Evolutionary conservation across 1,140 invertebrate genomes (phyloP), one percentile per base, ranked within the genome.

Genomic region (Calephelis nemesis): DNA sequence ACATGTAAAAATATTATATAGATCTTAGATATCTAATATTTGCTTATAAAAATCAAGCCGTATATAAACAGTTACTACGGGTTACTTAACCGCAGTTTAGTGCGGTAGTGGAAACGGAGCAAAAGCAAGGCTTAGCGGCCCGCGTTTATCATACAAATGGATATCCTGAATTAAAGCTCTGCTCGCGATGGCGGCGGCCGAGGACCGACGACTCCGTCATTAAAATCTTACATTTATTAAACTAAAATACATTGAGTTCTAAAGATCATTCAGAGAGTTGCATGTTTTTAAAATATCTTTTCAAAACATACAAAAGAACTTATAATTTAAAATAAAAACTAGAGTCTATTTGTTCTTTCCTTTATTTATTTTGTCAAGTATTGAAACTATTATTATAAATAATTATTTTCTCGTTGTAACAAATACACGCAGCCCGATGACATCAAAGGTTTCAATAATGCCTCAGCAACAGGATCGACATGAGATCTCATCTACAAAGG

Each of bases 191-290:
- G n/a, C 15, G 52, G 11, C 15, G 52, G 54, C 15, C 52, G 52
- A 9, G 8, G 52, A 58, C 19, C 30, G 19, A 58, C 54, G 63
- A 47, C 63, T n/a, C 47, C 63, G 63, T 65, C 39, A 65, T 65
- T 65, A 65, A 65, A 65, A 65, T 49, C 47, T 65, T 65, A 65
- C 63, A 65, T 65, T 65, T 65, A 49, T 65, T 65, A 65, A 65
- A 65, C 49, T 49, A 65, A 65, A 65, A 58, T 58, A 58, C 19
- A 58, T 58, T 58, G 54, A 30, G 52, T 58, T 58, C 19, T 58
- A 58, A 58, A 58, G 54, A 58, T 58, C 54, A 19, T 58, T 58
- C 30, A 39, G 9, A 30, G 54, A 12, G 12, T 39, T 58, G 10
- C 19, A 58, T 58, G 54, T 30, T 58, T 58, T 39, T 12, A 30